Evolutionary conservation across 2,888 invertebrate genomes (phyloP).

Genomic region (Coenonympha arcania): DNA sequence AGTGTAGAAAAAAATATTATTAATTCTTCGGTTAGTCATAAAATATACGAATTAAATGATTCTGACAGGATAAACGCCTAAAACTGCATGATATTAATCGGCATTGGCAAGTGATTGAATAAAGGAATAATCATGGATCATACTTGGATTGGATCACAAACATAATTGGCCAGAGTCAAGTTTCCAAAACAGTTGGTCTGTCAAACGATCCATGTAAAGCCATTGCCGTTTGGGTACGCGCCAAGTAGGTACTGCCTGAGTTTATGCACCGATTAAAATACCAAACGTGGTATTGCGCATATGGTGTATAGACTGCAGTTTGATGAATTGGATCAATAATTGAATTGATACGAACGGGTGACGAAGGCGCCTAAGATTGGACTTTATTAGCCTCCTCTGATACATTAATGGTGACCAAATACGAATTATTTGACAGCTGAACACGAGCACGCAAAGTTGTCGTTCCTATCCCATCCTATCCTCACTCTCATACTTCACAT

Average conservation of each 20-base stretch:
- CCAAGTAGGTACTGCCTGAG: slow-evolving; percentile 8
- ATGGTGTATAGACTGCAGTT: slow-evolving; percentile 22
- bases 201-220: slow-evolving; percentile 16
- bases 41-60: no score
- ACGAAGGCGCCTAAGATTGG: neutral
- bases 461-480: no score
- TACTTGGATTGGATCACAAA: slow-evolving; percentile 15
- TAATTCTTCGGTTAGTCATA: no score
- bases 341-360: slow-evolving; percentile 3
- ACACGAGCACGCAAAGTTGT: no score
- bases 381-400: no score
- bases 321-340: slow-evolving; percentile 12
- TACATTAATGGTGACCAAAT: neutral
- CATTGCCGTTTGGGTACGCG: slow-evolving; percentile 4
- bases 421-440: no score
- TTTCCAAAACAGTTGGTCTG: slow-evolving; percentile 18
- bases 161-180: slow-evolving; percentile 23
- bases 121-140: slow-evolving; percentile 14
- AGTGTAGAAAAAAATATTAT: no score
- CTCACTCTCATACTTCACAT: no score
- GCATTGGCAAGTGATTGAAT: neutral
- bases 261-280: slow-evolving; percentile 25
- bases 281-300: slow-evolving; percentile 19
- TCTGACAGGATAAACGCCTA: neutral
- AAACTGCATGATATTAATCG: neutral